phyloP scores from a whole-genome alignment of 2,797 vertebrate genomes.

The Mus caroli region DNA sequence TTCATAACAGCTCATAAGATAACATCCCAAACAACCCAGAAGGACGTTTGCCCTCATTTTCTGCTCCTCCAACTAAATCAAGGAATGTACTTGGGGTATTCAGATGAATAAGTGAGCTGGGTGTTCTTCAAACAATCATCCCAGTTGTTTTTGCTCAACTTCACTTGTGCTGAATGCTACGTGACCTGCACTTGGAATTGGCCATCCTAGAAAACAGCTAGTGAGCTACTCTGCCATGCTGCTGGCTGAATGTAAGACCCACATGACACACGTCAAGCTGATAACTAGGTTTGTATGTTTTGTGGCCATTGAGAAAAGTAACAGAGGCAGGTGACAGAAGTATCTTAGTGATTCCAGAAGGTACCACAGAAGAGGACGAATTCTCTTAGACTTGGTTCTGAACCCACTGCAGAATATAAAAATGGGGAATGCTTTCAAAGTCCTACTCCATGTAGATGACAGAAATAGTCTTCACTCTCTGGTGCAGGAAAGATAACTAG shows the following conservation, averaged over 20 bases:
- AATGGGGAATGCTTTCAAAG: background rate
- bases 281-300: background rate
- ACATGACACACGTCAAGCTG: background rate
- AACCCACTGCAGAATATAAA: conserved; percentile 36
- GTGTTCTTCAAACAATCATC: background rate
- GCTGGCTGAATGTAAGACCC: background rate
- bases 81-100: background rate
- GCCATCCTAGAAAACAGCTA: conserved; percentile 40
- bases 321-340: background rate
- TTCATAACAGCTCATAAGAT: background rate
- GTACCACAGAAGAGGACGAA: background rate
- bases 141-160: background rate
- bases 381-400: background rate
- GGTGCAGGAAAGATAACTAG: background rate
- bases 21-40: background rate
- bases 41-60: background rate
- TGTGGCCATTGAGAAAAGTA: background rate
- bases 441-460: background rate
- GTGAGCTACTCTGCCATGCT: background rate
- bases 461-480: background rate
- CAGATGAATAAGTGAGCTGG: background rate
- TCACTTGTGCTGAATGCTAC: conserved; percentile 12
- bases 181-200: background rate
- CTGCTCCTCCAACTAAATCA: background rate
- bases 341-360: conserved; percentile 3